These are phyloP conservation scores for Pseudobourletiella spinata DNA, from an alignment of 1,140 invertebrate genomes.

Conservation along the genomic window DNA sequence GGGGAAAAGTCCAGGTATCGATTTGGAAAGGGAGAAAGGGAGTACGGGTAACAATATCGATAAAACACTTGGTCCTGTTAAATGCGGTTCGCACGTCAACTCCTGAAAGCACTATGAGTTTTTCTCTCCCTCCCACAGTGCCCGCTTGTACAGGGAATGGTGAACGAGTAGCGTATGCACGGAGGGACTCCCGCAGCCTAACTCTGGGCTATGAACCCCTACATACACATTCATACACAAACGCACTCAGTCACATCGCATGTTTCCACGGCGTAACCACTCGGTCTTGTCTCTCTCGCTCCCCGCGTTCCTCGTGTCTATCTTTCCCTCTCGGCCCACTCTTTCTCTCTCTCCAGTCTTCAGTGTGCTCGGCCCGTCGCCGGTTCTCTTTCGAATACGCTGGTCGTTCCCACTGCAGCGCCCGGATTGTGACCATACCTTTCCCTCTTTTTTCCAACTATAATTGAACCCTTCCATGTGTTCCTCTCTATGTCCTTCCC, in stretches of 20 bases:
- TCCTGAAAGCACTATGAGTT: background rate
- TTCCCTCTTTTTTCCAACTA: background rate
- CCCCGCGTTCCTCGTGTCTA: background rate
- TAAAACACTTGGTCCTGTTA: constrained; percentile 11
- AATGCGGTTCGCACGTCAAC: constrained; percentile 5
- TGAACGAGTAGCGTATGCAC: too few relatives aligned
- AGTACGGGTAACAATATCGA: background rate
- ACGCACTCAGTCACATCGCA: background rate
- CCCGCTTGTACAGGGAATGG: background rate
- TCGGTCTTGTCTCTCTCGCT: background rate
- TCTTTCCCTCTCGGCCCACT: background rate
- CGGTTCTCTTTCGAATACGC: too few relatives aligned
- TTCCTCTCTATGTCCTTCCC: too few relatives aligned
- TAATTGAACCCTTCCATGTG: background rate
- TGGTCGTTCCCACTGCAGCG: background rate
- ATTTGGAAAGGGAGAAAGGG: background rate
- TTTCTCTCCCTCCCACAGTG: background rate
- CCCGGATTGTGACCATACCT: background rate
- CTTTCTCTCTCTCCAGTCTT: too few relatives aligned
- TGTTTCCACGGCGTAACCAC: background rate
- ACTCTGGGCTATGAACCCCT: too few relatives aligned
- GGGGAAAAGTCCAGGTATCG: constrained; percentile 4
- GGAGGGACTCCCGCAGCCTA: too few relatives aligned
- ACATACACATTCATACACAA: background rate
- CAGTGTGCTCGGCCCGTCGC: too few relatives aligned